Evolutionary conservation across 2,797 vertebrate species (phyloP).

Genomic region (Cossypha niveicapilla): DNA sequence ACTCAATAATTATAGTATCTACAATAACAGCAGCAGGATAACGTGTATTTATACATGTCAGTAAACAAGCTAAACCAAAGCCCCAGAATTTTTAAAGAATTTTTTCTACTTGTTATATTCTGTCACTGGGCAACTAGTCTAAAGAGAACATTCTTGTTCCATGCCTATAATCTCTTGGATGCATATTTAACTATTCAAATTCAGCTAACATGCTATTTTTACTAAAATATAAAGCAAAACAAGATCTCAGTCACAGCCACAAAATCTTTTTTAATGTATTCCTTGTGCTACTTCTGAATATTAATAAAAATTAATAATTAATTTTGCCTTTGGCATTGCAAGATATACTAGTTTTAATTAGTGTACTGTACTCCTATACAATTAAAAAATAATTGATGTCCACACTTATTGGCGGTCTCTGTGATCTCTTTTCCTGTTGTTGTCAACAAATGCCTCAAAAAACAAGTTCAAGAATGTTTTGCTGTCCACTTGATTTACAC

Average conservation of each 20-base stretch:
- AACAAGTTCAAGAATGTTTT: conserved; percentile 80
- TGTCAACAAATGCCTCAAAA: conserved; percentile 86
- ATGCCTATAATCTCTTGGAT: conserved; percentile 32
- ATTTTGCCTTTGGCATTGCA: conserved; percentile 99
- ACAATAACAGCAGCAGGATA: conserved; percentile 43
- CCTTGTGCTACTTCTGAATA: conserved; percentile 99
- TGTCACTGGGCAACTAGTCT: conserved; percentile 27
- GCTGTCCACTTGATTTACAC: conserved; percentile 80
- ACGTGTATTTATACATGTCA: conserved; percentile 33
- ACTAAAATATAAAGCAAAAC: conserved; percentile 79
- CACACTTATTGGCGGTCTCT: conserved; percentile 90
- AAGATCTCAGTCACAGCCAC: conserved; percentile 89
- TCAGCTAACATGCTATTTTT: conserved; percentile 74
- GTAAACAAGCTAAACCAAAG: conserved; percentile 36
- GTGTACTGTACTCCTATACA: conserved; percentile 99
- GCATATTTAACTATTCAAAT: conserved; percentile 65
- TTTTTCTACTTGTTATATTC: not conserved
- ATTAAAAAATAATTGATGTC: conserved; percentile 99
- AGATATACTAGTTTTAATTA: conserved; percentile 99
- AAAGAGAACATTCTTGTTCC: conserved; percentile 37
- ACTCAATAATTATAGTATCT: conserved; percentile 48
- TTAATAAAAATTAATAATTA: conserved; percentile 99
- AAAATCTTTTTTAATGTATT: conserved; percentile 99
- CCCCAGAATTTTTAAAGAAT: not conserved
- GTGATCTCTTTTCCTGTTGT: conserved; percentile 92